Base-by-base conservation (phyloP, 2,888 invertebrate species). In the Lottia gigantea region DNA sequence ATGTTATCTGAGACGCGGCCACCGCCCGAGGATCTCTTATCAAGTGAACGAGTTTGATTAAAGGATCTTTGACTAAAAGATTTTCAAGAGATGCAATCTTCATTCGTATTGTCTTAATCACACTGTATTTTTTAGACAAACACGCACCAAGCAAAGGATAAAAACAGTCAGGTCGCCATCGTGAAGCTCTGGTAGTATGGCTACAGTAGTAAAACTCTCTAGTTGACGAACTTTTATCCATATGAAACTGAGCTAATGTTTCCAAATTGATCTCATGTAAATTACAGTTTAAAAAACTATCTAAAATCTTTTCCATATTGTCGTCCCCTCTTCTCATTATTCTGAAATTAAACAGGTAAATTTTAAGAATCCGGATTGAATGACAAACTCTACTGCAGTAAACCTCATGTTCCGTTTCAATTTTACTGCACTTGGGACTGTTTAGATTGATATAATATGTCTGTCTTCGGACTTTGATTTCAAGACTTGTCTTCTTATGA, bases 81-180 rank as follows among this genome's bases (percentile, higher is more conserved):
- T 19, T 19, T 55, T 55, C 55, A 23, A 55, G 55, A 11, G 23
- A 19, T 3, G 55, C 11, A 55, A 55, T 11, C 55, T 23, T 19
- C 55, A 55, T 19, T 55, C 55, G 55, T 55, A 55, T 55, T 23
- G 55, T 55, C 23, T 55, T 55, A 8, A 55, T 19, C 55, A 55
- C 12, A 23, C 19, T 55, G 23, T 23, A 23, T 23, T 55, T 55
- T 23, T 55, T 55, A 55, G 55, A 55, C 12, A 23, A 14, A 55
- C 55, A 55, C 2, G 7, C 15, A 55, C 19, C 14, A 23, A 55
- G 55, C 19, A 55, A 55, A 2, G 55, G 55, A 19, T 23, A 11
- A 23, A 55, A 55, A 14, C 55, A 55, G 55, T 55, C 23, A 1
- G 0, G 19, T 23, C 23, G 19, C 55, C 55, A 55, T 23, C 11